Evolutionary conservation across 1,140 invertebrate species (phyloP), one percentile per base, ranked within the genome.

Genomic region (Eueides isabella): DNA sequence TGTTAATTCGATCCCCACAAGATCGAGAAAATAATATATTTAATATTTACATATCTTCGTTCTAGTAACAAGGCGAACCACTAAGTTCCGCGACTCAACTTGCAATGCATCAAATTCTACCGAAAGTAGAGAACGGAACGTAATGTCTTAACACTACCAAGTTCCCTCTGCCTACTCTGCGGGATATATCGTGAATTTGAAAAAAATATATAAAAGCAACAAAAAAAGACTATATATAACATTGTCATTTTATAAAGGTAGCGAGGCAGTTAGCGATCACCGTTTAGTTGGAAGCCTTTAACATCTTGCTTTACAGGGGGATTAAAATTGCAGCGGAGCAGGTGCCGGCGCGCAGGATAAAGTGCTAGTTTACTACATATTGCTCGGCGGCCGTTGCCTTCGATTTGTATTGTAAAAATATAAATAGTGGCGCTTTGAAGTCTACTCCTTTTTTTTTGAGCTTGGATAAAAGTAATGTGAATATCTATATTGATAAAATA

Each of bases 251-350:
- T 33, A 64, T 31, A 55, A 9, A 7, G 19, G 9, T 16, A n/a
- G 41, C 26, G 48, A 19, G 26, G 23, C 19, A 55, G n/a, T 55
- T 55, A 55, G 23, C 33, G 62, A 38, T 66, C 63, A 38, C 31
- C 62, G 55, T 44, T 73, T 55, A 28, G 69, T 70, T 23, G 71
- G 44, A 67, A 67, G 71, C 65, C 65, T 41, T 66, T 74, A 66
- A 61, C 71, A 35, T 63, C 66, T 76, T 72, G 69, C 71, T 73
- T 74, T 80, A 80, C 74, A 80, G 67, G 62, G 74, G 78, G 72
- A 80, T 77, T 80, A 80, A 80, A 77, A 80, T 77, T 70, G 78
- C 72, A 72, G 61, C 63, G 66, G 70, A 65, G 71, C 75, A 76
- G 62, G 66, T 76, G 78, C 63, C 72, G 72, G 62, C 66, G 61